Evolutionary conservation across 2,113 vertebrate species (phyloP).

Genomic region (Acrocephalus kingi): DNA sequence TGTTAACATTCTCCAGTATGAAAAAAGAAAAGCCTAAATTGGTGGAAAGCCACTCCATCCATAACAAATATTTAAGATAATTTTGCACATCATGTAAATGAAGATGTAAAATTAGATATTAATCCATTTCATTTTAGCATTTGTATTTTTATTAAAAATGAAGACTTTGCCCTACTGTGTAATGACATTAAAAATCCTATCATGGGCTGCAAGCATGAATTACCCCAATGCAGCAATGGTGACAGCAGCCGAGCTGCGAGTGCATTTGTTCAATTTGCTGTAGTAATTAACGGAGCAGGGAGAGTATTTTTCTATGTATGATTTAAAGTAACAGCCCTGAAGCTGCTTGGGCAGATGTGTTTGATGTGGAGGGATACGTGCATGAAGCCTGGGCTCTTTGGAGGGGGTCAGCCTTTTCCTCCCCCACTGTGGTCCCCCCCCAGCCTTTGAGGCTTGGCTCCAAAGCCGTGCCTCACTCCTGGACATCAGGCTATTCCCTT

Average conservation of each 20-base stretch:
- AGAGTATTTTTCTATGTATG: neutral
- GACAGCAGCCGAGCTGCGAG: conserved; percentile 17
- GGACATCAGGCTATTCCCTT: neutral
- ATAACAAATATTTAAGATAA: conserved; percentile 78
- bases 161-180: conserved; percentile 50
- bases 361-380: neutral
- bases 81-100: conserved; percentile 73
- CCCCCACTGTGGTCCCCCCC: rapidly evolving
- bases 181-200: conserved; percentile 48
- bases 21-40: conserved; percentile 64
- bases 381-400: neutral
- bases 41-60: conserved; percentile 72
- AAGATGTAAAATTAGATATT: conserved; percentile 77
- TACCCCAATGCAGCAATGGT: conserved; percentile 6
- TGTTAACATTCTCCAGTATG: conserved; percentile 73
- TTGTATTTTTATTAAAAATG: conserved; percentile 72
- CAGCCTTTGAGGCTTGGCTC: neutral
- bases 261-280: conserved; percentile 61
- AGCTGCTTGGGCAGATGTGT: neutral
- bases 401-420: neutral
- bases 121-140: conserved; percentile 73
- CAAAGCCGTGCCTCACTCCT: rapidly evolving
- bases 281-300: conserved; percentile 46
- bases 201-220: conserved; percentile 40
- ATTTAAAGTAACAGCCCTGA: neutral